Conservation (phyloP, 2,113 vertebrate genomes). For the Ranitomeya variabilis region DNA sequence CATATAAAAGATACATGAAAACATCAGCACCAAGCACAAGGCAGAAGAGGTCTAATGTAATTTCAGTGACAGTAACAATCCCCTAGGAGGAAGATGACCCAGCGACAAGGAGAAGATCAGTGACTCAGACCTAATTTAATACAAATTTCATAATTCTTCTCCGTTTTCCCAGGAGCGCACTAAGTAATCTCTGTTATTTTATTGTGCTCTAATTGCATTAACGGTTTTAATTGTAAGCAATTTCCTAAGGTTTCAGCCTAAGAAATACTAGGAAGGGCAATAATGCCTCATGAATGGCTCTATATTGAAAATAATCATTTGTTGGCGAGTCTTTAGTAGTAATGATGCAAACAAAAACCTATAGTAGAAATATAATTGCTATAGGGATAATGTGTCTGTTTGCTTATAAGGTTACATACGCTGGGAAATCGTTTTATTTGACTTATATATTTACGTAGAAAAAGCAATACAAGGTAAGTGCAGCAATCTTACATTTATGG, state of each 20-base stretch:
- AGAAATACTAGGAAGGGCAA: slow-evolving; percentile 16
- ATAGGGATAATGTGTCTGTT: background rate
- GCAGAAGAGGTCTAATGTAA: slow-evolving; percentile 1
- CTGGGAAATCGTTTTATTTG: background rate
- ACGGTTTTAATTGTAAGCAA: slow-evolving; percentile 40
- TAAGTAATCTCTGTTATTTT: slow-evolving; percentile 34
- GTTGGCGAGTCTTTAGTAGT: slow-evolving; percentile 6
- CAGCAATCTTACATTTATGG: background rate
- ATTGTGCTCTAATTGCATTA: slow-evolving; percentile 32
- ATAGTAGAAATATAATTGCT: background rate
- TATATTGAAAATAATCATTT: slow-evolving; percentile 9
- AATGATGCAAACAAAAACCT: slow-evolving; percentile 15
- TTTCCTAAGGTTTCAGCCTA: slow-evolving; percentile 45
- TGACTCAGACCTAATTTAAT: slow-evolving; percentile 53
- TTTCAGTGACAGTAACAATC: background rate
- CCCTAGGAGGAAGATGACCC: slow-evolving; percentile 6
- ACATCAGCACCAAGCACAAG: background rate
- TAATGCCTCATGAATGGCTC: slow-evolving; percentile 11
- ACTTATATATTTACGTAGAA: background rate
- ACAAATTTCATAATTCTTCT: slow-evolving; percentile 44
- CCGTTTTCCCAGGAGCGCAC: slow-evolving; percentile 26
- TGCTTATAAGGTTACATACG: background rate
- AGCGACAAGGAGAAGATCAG: slow-evolving; percentile 35
- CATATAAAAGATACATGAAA: background rate
- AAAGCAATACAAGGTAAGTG: too few relatives aligned